Percentiles rank a stretch among this genome's conserved stretches.
These are phyloP conservation scores for Nannospalax galili DNA, from an alignment of 2,113 vertebrate species.

Conservation along the genomic window DNA sequence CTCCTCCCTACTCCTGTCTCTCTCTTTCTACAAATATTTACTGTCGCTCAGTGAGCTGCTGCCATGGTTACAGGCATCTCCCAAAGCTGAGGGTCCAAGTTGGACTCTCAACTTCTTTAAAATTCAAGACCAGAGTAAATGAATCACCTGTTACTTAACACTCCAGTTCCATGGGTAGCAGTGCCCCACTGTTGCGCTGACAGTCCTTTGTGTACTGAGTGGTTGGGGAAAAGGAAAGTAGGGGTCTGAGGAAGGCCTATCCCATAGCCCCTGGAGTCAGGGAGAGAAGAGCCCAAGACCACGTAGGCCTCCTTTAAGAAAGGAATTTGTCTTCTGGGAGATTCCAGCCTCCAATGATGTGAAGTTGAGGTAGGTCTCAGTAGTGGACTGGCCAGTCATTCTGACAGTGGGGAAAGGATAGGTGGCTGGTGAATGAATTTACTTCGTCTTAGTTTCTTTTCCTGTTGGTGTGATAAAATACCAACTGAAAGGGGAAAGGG, in stretches of 20 bases:
- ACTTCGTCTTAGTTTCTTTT: neutral
- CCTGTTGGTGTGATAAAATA: too few relatives aligned
- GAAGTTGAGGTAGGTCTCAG: neutral
- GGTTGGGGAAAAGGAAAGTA: fast-evolving
- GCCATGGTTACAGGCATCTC: slow-evolving; percentile 82
- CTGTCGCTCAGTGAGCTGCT: slow-evolving; percentile 66
- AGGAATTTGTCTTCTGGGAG: neutral
- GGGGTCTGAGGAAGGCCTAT: neutral
- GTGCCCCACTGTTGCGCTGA: neutral
- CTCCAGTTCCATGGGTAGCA: neutral
- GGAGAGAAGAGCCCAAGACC: neutral
- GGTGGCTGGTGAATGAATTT: neutral
- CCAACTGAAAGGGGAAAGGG: neutral
- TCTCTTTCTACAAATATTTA: slow-evolving; percentile 69
- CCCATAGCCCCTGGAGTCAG: neutral
- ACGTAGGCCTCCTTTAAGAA: too few relatives aligned
- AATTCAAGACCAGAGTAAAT: slow-evolving; percentile 72
- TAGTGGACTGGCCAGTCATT: neutral
- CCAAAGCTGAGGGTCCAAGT: slow-evolving; percentile 66
- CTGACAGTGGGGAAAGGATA: neutral
- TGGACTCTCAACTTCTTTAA: slow-evolving; percentile 70
- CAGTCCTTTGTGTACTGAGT: fast-evolving
- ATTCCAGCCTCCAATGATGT: neutral
- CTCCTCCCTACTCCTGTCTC: neutral
- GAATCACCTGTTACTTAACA: neutral